Evolutionary conservation across 2,113 vertebrate genomes (phyloP).

Genomic region (Lepus americanus): DNA sequence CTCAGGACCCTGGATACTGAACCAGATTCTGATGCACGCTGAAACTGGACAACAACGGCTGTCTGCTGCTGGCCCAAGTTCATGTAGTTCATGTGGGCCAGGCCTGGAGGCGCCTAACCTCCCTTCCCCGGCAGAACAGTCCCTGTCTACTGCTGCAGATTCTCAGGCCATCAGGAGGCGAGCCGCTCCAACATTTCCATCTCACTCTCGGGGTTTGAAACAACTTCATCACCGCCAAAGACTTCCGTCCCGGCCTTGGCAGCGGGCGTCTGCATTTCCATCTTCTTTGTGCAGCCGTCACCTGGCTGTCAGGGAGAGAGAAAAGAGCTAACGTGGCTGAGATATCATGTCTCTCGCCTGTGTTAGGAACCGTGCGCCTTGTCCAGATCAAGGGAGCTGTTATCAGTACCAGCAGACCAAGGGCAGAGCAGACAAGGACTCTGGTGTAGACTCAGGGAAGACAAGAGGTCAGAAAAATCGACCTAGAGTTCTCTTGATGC

Average conservation of each 20-base stretch:
- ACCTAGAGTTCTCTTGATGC: not conserved
- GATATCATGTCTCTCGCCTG: not conserved
- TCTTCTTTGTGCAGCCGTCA: slow-evolving; percentile 27
- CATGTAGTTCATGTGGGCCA: not conserved
- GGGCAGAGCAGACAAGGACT: not conserved
- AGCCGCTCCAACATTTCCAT: not conserved
- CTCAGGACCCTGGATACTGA: not conserved
- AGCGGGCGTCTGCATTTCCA: rapidly evolving
- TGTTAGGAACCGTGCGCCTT: not conserved
- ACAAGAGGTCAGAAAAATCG: not conserved
- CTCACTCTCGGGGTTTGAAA: not conserved
- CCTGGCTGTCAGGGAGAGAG: slow-evolving; percentile 42
- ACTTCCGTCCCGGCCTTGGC: not conserved
- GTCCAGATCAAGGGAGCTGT: slow-evolving; percentile 49
- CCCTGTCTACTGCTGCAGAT: not conserved
- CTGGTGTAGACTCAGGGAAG: not conserved
- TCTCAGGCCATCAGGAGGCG: not conserved
- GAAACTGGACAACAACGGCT: not conserved
- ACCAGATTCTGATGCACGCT: not conserved
- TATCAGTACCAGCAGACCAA: slow-evolving; percentile 25
- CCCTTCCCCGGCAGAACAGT: not conserved
- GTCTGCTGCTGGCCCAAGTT: not conserved
- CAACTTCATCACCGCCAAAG: not conserved
- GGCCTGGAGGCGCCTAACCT: not conserved
- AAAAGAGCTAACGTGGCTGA: slow-evolving; percentile 40